Conservation (phyloP, 2,888 invertebrate genomes). For the Macrophya annulata region DNA sequence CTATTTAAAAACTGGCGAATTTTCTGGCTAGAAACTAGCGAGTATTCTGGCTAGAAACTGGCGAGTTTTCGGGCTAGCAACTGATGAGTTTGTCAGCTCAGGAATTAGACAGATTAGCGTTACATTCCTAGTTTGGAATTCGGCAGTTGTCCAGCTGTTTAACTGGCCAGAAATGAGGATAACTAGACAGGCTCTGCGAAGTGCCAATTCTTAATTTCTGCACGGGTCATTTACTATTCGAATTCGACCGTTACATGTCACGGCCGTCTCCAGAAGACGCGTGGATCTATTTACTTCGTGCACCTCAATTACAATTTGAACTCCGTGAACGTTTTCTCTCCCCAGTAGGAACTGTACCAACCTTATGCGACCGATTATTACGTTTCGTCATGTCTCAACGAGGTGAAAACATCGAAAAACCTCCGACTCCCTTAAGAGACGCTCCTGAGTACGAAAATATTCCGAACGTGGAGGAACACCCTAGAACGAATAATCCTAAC, state of each 20-base stretch:
- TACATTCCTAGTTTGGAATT: conserved; percentile 34
- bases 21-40: too few relatives aligned
- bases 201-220: conserved; percentile 15
- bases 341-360: not conserved
- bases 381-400: too few relatives aligned
- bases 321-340: not conserved
- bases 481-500: not conserved
- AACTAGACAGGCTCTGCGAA: not conserved
- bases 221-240: not conserved
- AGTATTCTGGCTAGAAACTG: too few relatives aligned
- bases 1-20: too few relatives aligned
- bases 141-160: not conserved
- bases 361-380: too few relatives aligned
- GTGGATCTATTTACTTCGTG: not conserved
- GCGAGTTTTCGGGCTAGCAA: not conserved
- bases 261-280: not conserved
- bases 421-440: too few relatives aligned
- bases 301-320: not conserved
- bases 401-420: too few relatives aligned
- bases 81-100: not conserved
- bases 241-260: not conserved
- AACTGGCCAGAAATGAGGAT: conserved; percentile 5
- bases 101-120: conserved; percentile 6
- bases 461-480: too few relatives aligned
- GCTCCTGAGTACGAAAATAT: too few relatives aligned